Conservation (phyloP, 2,797 vertebrate genomes). For the Oryzias sinensis region DNA sequence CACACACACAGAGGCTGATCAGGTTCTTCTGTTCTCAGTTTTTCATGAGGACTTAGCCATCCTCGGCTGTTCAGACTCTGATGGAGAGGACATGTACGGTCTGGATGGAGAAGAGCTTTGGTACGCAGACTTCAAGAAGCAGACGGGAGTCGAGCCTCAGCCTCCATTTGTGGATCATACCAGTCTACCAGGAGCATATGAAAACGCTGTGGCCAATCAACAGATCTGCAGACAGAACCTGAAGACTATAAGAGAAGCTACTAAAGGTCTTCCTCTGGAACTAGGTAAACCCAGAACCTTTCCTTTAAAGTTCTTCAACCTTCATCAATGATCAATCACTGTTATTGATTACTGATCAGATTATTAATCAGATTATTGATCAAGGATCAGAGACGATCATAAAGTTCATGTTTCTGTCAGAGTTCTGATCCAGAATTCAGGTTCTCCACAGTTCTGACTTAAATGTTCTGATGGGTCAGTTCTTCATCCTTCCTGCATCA, state of each 20-base stretch:
- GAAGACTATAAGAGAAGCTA: too few species aligned
- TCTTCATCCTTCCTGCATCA: too few species aligned
- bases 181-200: not conserved
- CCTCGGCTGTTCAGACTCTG: conserved; percentile 22
- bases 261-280: fast-evolving
- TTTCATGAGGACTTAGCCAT: fast-evolving
- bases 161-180: conserved; percentile 26
- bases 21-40: conserved; percentile 9
- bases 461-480: too few species aligned
- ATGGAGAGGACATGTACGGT: fast-evolving
- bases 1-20: not conserved
- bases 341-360: too few species aligned
- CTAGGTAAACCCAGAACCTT: conserved; percentile 21
- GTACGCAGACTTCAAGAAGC: conserved; percentile 41
- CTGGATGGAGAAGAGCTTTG: conserved; percentile 36
- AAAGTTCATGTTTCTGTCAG: too few species aligned
- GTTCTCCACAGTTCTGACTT: too few species aligned
- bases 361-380: too few species aligned
- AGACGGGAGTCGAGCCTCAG: fast-evolving
- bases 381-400: too few species aligned
- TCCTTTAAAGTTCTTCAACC: not conserved
- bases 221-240: conserved; percentile 11
- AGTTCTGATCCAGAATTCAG: too few species aligned
- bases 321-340: not conserved
- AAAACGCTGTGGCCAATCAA: fast-evolving